phyloP scores from a whole-genome alignment of 2,888 invertebrate species.

The Molanna angustata region DNA sequence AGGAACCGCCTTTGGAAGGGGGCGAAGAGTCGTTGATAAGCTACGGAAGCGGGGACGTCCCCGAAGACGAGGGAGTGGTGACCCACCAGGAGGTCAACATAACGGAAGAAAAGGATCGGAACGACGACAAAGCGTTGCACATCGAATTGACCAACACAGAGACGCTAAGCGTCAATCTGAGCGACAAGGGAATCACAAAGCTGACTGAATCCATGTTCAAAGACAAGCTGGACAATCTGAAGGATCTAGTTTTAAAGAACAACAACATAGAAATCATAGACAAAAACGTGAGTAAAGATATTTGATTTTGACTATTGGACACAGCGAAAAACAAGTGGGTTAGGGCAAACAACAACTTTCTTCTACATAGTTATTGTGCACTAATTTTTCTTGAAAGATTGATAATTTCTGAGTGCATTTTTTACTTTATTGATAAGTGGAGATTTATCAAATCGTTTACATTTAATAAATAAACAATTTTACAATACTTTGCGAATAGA shows the following conservation, averaged over 20 bases:
- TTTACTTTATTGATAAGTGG: too few relatives aligned
- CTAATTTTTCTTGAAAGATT: too few relatives aligned
- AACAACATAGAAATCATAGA: conserved; percentile 37
- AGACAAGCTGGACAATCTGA: conserved; percentile 46
- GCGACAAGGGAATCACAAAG: conserved; percentile 9
- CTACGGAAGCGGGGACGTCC: not conserved
- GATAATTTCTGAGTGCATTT: too few relatives aligned
- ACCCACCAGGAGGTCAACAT: not conserved
- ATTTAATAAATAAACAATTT: too few relatives aligned
- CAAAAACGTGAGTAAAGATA: conserved; percentile 18
- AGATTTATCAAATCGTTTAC: too few relatives aligned
- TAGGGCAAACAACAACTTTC: too few relatives aligned
- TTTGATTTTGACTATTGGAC: too few relatives aligned
- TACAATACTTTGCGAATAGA: too few relatives aligned
- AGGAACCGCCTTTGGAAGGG: conserved; percentile 39
- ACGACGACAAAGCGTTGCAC: not conserved
- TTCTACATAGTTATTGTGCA: too few relatives aligned
- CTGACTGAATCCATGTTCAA: conserved; percentile 12
- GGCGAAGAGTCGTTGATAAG: conserved; percentile 33
- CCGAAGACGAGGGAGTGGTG: not conserved
- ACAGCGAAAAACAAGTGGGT: too few relatives aligned
- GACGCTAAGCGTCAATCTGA: conserved; percentile 3
- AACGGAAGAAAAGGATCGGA: not conserved
- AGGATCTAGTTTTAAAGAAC: conserved; percentile 43
- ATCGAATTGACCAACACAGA: not conserved